These are phyloP conservation scores for Drosophila anomalata DNA, from an alignment of 2,888 invertebrate genomes.

Conservation along the genomic window DNA sequence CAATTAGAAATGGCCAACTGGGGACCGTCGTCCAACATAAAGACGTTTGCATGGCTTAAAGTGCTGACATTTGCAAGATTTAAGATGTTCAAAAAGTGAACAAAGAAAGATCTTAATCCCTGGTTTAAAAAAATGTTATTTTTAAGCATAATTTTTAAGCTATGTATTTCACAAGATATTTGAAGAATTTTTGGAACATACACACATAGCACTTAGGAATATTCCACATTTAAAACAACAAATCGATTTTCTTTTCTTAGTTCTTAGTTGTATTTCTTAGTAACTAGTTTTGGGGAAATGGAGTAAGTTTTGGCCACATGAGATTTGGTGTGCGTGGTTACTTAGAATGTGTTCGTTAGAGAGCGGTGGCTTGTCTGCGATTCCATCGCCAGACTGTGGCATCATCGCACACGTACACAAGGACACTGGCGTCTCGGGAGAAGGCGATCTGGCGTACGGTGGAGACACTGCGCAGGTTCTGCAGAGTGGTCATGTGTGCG, in stretches of 20 bases:
- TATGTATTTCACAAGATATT: too few species aligned
- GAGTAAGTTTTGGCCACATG: conserved; percentile 67
- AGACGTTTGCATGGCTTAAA: conserved; percentile 23
- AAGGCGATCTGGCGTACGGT: conserved; percentile 96
- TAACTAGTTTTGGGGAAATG: conserved; percentile 8
- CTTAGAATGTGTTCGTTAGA: conserved; percentile 20
- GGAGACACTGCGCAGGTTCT: conserved; percentile 94
- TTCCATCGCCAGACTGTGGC: conserved; percentile 99
- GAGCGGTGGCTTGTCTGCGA: conserved; percentile 66
- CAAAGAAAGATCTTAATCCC: neutral
- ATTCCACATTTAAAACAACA: neutral
- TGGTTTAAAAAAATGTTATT: too few species aligned
- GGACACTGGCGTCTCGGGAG: conserved; percentile 92
- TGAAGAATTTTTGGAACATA: too few species aligned
- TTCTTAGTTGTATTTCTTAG: neutral
- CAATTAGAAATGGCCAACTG: conserved; percentile 53
- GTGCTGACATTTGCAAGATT: conserved; percentile 22
- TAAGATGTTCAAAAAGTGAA: neutral
- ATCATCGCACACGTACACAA: conserved; percentile 98
- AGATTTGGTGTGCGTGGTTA: conserved; percentile 64
- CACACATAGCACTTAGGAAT: neutral
- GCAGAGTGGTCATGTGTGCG: conserved; percentile 90
- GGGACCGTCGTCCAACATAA: conserved; percentile 19
- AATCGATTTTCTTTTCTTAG: neutral
- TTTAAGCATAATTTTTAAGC: too few species aligned